Base-by-base conservation (phyloP, 2,113 vertebrate species). In the Camarhynchus parvulus region DNA sequence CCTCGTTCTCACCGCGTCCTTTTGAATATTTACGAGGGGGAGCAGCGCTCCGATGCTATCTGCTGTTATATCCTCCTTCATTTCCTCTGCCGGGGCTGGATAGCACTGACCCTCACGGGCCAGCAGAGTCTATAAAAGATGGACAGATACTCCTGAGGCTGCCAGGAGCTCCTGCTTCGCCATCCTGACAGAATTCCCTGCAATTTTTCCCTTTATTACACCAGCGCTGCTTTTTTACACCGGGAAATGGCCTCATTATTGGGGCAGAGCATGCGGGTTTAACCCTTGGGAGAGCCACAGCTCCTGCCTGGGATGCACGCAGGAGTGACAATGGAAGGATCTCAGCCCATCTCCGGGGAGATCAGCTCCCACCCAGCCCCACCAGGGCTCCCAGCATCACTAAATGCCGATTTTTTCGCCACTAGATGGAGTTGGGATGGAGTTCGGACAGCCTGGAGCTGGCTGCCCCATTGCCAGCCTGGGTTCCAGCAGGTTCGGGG, bases 51-150 rank as follows among this genome's bases (percentile, higher is more conserved):
- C 63, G 88, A 83, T 89, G 25, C 46, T 94, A 95, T 95, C 95
- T 88, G 87, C 33, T 5, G 2, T 95, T 42, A 96, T 94, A 95
- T 97, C 96, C 64, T 86, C 92, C 94, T 96, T 95, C 94, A 98
- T 98, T 97, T 98, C 97, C 95, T 95, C 37, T 27, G 53, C 37
- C 35, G 88, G 94, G 94, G 2, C 44, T 47, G 55, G 82, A 37
- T 28, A 47, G 2, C 17, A 1, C 27, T 56, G 93, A 94, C 85
- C 91, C 58, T 6, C 5, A 2, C 0, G 5, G 80, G 37, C 91
- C 81, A 21, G 28, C 5, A 2, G 3, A 27, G 56, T 3, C 94
- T 73, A 23, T 12, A 14, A 28, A 52, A 90, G 94, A 95, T 69
- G 85, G 70, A 23, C 85, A 90, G 93, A 92, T 89, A 59, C 46